These are phyloP conservation scores for Parambassis ranga DNA, from an alignment of 2,797 vertebrate genomes.

Conservation along the genomic window DNA sequence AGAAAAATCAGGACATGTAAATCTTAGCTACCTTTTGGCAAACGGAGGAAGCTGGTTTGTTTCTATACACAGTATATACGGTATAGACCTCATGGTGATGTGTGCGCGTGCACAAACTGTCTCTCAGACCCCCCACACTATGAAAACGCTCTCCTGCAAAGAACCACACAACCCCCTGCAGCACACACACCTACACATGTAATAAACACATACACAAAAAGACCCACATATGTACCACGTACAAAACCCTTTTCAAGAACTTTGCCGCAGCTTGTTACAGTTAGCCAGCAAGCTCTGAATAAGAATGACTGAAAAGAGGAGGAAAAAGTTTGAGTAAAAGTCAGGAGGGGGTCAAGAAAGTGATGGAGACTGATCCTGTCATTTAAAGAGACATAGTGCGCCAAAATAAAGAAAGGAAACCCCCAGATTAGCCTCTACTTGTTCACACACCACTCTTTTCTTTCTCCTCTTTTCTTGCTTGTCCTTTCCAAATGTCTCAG, in stretches of 20 bases:
- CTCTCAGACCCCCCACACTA: constrained; percentile 43
- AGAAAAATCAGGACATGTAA: constrained; percentile 32
- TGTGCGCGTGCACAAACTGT: background rate
- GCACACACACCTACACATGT: background rate
- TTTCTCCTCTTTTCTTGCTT: background rate
- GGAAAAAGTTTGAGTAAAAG: constrained; percentile 45
- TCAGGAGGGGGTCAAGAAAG: constrained; percentile 21
- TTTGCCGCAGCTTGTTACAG: constrained; percentile 64
- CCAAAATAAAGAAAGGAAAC: background rate
- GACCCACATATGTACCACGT: constrained; percentile 26
- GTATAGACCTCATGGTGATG: constrained; percentile 14
- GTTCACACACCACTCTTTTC: constrained; percentile 9
- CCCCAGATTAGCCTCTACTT: background rate
- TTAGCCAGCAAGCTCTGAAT: constrained; percentile 52
- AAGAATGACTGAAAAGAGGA: constrained; percentile 42
- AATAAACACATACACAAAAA: background rate
- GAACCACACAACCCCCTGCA: constrained; percentile 42
- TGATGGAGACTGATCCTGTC: constrained; percentile 2
- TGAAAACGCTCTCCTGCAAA: constrained; percentile 60
- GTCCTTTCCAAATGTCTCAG: background rate
- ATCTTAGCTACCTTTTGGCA: constrained; percentile 44
- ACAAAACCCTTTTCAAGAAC: constrained; percentile 33
- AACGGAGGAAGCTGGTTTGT: constrained; percentile 48
- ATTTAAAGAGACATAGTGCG: background rate
- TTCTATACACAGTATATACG: constrained; percentile 20